Evolutionary conservation across 2,113 vertebrate species (phyloP).

Genomic region (Ardeotis arabs): DNA sequence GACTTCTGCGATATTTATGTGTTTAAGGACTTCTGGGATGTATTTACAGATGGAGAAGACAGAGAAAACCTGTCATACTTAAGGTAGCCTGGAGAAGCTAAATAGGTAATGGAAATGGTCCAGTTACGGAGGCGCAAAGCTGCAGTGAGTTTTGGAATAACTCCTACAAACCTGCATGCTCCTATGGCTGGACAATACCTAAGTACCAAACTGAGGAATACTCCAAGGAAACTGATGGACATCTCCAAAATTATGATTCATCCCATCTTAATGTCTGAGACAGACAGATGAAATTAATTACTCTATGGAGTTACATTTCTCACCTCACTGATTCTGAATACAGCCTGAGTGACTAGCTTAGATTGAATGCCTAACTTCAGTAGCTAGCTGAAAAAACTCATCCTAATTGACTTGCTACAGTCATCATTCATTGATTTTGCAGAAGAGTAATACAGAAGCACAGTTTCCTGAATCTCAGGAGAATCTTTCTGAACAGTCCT

Average conservation of each 20-base stretch:
- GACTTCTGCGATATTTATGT: not conserved
- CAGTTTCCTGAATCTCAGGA: not conserved
- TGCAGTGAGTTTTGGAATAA: not conserved
- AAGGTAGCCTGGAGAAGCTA: not conserved
- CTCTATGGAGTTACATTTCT: not conserved
- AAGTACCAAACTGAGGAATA: not conserved
- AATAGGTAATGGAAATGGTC: not conserved
- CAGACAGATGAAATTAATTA: rapidly evolving
- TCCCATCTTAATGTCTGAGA: not conserved
- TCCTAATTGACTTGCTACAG: not conserved
- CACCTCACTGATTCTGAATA: not conserved
- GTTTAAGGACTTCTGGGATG: not conserved
- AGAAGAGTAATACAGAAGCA: not conserved
- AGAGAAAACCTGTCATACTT: not conserved
- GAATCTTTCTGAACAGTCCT: not conserved
- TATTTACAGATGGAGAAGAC: not conserved
- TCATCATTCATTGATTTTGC: not conserved
- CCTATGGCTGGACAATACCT: not conserved
- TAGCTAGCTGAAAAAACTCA: not conserved
- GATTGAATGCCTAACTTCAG: not conserved
- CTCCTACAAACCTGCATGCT: not conserved
- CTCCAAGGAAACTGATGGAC: not conserved
- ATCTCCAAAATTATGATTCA: not conserved
- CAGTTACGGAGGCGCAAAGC: not conserved
- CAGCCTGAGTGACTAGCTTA: not conserved